Evolutionary conservation across 2,888 invertebrate species (phyloP), one percentile per base, ranked within the genome.

Genomic region (Pemphredon lugubris): DNA sequence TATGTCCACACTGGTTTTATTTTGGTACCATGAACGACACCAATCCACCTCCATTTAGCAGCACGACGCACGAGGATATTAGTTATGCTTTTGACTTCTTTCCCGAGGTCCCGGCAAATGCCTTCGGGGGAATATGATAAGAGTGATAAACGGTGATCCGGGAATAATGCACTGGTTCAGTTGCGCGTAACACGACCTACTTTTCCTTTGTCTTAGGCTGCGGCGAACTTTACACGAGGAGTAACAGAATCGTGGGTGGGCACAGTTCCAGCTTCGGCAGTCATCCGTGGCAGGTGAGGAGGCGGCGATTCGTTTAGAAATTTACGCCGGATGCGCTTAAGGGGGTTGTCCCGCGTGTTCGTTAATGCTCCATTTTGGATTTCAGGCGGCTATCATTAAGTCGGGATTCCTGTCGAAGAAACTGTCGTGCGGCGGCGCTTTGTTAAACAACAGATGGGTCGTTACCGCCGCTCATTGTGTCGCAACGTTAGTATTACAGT

Each of bases 381-480:
- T 82, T 58, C 80, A 91, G 90, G 97, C 96, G 1, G 97, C 97
- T 0, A 92, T 97, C 18, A 96, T 97, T 83, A 97, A 97, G 90
- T 96, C 96, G 5, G 96, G 96, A 23, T 97, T 97, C 86, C 91
- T 97, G 14, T 94, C 95, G 78, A 96, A 97, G 89, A 96, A 97
- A 87, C 91, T 97, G 7, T 96, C 97, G 1, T 97, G 97, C 86
- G 97, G 97, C 0, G 97, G 97, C 0, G 97, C 97, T 0, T 90
- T 97, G 34, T 92, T 97, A 48, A 97, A 96, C 58, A 96, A 96
- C 80, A 92, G 96, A 90, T 97, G 97, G 97, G 96, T 97, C 6
- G 94, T 97, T 1, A 97, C 97, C 0, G 97, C 97, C 0, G 97
- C 97, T 2, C 97, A 97, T 89, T 97, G 96, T 89, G 96, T 96